Conservation (phyloP, 2,113 vertebrate species). For the Leuciscus idus region DNA sequence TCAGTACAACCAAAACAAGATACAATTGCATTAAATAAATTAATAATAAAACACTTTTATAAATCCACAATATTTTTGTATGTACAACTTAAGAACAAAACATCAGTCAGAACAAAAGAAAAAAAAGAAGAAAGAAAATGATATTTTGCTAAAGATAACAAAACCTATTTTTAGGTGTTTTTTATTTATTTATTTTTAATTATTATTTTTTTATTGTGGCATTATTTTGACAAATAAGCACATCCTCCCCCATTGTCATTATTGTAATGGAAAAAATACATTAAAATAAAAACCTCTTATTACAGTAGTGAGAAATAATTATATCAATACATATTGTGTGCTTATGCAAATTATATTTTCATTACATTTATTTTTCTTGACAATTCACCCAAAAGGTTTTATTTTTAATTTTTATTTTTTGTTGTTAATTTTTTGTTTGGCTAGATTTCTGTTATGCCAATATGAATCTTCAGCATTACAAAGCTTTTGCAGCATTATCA, state of each 20-base stretch:
- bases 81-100: slow-evolving; percentile 72
- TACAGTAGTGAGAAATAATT: background rate
- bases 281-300: background rate
- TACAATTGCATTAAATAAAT: slow-evolving; percentile 81
- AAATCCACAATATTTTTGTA: slow-evolving; percentile 73
- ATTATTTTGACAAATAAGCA: background rate
- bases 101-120: background rate
- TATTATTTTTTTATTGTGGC: background rate
- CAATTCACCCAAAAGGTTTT: background rate
- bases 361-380: background rate
- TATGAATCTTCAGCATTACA: slow-evolving; percentile 52
- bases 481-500: slow-evolving; percentile 70
- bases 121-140: slow-evolving; percentile 28
- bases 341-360: background rate
- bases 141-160: background rate
- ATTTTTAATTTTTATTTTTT: background rate
- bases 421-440: background rate
- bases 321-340: background rate
- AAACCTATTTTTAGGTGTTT: background rate
- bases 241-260: background rate
- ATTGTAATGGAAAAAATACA: background rate
- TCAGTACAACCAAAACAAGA: slow-evolving; percentile 68
- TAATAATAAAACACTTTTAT: slow-evolving; percentile 74
- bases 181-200: no score
- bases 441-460: slow-evolving; percentile 40